phyloP scores from a whole-genome alignment of 53 echinoderm and acorn worm genomes.

The Mesocentrotus franciscanus region DNA sequence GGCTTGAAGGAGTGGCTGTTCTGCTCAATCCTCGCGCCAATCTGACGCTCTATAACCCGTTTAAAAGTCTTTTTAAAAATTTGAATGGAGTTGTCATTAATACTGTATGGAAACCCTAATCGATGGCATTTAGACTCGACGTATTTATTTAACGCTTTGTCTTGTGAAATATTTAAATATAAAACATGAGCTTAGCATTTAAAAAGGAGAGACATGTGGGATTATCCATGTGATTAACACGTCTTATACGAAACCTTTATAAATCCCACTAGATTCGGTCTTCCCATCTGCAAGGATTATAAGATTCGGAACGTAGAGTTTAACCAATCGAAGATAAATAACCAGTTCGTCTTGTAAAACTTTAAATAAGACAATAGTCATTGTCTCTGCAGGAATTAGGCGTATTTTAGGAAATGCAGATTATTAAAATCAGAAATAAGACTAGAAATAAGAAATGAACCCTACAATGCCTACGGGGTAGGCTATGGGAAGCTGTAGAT shows the following conservation, averaged over 20 bases:
- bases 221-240: not conserved
- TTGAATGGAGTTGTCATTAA: not conserved
- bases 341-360: not conserved
- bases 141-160: no score
- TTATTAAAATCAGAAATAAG: no score
- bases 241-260: not conserved
- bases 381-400: not conserved
- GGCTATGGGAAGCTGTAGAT: no score
- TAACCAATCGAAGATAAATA: not conserved
- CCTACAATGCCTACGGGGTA: no score
- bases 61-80: not conserved
- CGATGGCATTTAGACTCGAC: no score
- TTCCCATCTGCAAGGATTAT: not conserved
- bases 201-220: not conserved
- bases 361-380: not conserved
- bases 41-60: not conserved
- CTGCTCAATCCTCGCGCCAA: not conserved
- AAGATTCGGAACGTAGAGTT: not conserved
- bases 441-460: no score
- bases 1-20: not conserved
- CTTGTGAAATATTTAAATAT: not conserved
- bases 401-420: no score
- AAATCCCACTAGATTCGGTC: not conserved
- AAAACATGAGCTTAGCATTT: not conserved
- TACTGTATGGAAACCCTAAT: not conserved